Evolutionary conservation across 2,888 invertebrate genomes (phyloP), one percentile per base, ranked within the genome.

Genomic region (Lycocerus yunnanus): DNA sequence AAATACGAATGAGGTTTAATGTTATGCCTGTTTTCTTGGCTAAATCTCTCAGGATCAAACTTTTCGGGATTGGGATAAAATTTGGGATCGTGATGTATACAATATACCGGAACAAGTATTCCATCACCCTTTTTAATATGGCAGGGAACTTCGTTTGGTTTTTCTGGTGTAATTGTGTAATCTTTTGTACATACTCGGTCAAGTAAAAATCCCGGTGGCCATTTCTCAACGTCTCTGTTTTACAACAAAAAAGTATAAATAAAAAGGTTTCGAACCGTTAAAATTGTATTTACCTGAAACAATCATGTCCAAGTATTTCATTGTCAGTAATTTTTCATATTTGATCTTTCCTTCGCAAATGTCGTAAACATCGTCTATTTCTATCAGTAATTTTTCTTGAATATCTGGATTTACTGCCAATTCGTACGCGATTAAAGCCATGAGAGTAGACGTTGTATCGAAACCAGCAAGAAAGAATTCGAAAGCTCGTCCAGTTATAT

Each of bases 21-120:
- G 11, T 87, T 86, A 1, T 85, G 84, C 77, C 89, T 90, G 80
- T 91, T 91, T 77, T 90, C 89, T 0, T 90, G 89, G 1, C 86
- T 90, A 76, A 85, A 85, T 72, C 85, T 75, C 71, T 85, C 85
- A 0, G 85, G 85, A 79, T 84, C 83, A 68, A 86, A 86, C 43
- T 78, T 75, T 9, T 82, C 80, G 2, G 85, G 85, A 16, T 84
- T 69, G 15, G 81, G 81, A 71, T 78, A 85, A 73, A 80, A 80
- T 24, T 80, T 66, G 6, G 83, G 80, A 77, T 85, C 84, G 18
- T 75, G 77, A 69, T 84, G 83, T 9, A 85, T 79, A 2, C 74
- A 80, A 67, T 74, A 78, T 18, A 82, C 77, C 11, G 84, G 83
- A n/a, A 43, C 6, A 6, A 43, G 27, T 43, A 43, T 43, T 43